A percentile compares a stretch with the other conserved stretches of the same genome.
Conservation (phyloP, 2,797 vertebrate species). For the Enteromius unitaeniatus region DNA sequence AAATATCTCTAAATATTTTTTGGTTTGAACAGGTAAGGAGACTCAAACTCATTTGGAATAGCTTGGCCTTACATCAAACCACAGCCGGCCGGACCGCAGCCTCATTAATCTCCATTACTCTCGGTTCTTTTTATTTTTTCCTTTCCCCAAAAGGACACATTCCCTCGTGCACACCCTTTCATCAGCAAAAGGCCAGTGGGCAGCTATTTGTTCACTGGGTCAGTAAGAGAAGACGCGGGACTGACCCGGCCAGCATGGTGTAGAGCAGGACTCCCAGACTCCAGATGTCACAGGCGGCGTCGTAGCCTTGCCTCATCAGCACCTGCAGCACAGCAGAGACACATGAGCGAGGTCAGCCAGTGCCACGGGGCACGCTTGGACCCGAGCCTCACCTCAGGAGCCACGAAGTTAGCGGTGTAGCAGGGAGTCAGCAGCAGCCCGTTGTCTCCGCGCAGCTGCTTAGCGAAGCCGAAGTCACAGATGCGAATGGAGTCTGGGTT, state of each 20-base stretch:
- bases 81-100: too few relatives aligned
- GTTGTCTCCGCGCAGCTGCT: slow-evolving; percentile 94
- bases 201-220: not conserved
- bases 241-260: slow-evolving; percentile 97
- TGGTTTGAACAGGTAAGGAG: too few relatives aligned
- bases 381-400: slow-evolving; percentile 87
- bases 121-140: too few relatives aligned
- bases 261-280: slow-evolving; percentile 96
- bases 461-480: slow-evolving; percentile 98
- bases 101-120: too few relatives aligned
- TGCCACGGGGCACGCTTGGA: too few relatives aligned
- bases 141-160: too few relatives aligned
- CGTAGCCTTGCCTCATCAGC: slow-evolving; percentile 96
- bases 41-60: too few relatives aligned
- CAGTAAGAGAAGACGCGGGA: not conserved
- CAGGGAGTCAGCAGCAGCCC: slow-evolving; percentile 95
- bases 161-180: not conserved
- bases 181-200: not conserved
- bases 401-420: slow-evolving; percentile 98
- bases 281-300: slow-evolving; percentile 99
- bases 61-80: too few relatives aligned
- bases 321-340: slow-evolving; percentile 76
- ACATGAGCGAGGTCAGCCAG: not conserved
- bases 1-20: too few relatives aligned
- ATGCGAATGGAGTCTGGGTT: slow-evolving; percentile 96